Percentiles rank a stretch among this genome's conserved stretches.
Conservation (phyloP, 2,113 vertebrate species). For the Sitta europaea region DNA sequence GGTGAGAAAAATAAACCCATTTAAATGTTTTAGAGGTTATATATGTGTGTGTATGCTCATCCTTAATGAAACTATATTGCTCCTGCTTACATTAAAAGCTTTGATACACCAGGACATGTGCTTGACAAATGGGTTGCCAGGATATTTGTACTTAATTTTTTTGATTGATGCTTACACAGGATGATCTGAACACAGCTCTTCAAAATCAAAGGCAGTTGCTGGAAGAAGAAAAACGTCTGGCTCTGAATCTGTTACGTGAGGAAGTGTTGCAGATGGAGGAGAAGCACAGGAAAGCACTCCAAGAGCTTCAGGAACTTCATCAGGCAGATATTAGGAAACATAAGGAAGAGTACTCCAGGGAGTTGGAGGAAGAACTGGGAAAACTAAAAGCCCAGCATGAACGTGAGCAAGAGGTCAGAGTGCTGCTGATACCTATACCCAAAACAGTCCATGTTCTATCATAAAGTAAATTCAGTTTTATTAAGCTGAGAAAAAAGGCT, state of each 20-base stretch:
- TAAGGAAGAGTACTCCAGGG: conserved; percentile 32
- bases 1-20: not conserved
- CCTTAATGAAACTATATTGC: not conserved
- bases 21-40: not conserved
- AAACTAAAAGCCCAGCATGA: conserved; percentile 68
- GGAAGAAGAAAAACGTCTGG: conserved; percentile 71
- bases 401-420: conserved; percentile 76
- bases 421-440: not conserved
- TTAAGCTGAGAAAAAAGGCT: not conserved
- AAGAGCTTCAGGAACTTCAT: conserved; percentile 68
- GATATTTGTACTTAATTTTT: not conserved
- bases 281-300: conserved; percentile 72
- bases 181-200: conserved; percentile 47
- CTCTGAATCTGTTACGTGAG: conserved; percentile 70
- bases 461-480: not conserved
- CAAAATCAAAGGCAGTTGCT: conserved; percentile 67
- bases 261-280: conserved; percentile 76
- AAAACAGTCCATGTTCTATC: not conserved
- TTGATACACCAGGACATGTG: not conserved
- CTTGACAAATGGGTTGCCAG: not conserved
- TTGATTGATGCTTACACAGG: not conserved
- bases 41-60: not conserved
- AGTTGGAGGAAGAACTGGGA: conserved; percentile 27
- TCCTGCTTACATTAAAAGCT: not conserved
- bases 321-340: conserved; percentile 64